phyloP scores from a whole-genome alignment of 2,797 vertebrate species.

The Sebastes glaucus region DNA sequence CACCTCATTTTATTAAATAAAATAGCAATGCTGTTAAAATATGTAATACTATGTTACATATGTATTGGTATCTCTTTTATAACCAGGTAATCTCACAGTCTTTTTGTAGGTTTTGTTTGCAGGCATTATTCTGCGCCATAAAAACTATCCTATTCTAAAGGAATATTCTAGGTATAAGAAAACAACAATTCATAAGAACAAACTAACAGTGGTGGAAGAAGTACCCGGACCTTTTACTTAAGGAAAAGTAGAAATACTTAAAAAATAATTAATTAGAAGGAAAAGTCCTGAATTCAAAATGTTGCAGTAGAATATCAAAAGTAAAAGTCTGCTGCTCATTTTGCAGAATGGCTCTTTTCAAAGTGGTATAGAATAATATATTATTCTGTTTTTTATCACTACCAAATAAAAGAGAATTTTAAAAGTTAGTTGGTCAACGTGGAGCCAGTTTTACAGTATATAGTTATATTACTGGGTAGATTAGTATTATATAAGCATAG shows the following conservation, averaged over 20 bases:
- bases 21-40: not conserved
- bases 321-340: too few relatives aligned
- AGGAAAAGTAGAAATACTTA: not conserved
- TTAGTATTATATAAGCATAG: not conserved
- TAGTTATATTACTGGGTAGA: not conserved
- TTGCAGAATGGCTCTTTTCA: too few relatives aligned
- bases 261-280: not conserved
- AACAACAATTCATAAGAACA: not conserved
- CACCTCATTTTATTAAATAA: not conserved
- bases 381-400: too few relatives aligned
- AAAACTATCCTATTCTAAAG: not conserved
- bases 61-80: not conserved
- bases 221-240: not conserved
- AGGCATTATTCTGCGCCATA: not conserved
- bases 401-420: not conserved
- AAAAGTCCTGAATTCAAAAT: not conserved
- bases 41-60: not conserved
- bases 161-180: not conserved
- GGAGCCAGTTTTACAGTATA: not conserved
- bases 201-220: not conserved
- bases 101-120: not conserved
- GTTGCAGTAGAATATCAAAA: not conserved
- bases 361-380: too few relatives aligned
- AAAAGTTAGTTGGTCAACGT: not conserved
- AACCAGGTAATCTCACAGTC: not conserved